These are phyloP conservation scores for Antrozous pallidus DNA, from an alignment of 2,797 vertebrate species.

Conservation along the genomic window DNA sequence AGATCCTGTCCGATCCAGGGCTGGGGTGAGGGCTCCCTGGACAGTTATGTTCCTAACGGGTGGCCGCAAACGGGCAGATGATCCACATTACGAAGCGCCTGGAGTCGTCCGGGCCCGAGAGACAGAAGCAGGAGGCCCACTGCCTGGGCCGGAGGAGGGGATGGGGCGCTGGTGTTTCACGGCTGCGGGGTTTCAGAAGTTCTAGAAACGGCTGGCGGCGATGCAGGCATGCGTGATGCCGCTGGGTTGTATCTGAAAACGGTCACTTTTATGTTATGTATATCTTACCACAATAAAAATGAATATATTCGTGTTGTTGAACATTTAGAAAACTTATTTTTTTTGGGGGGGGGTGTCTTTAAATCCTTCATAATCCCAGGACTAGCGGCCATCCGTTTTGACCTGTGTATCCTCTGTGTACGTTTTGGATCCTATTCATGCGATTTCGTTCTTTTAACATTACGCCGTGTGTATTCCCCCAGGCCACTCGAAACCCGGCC, in stretches of 20 bases:
- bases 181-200: no score
- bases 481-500: not conserved
- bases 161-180: no score
- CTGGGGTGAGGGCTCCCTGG: not conserved
- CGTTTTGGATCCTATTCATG: no score
- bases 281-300: not conserved
- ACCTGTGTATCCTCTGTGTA: not conserved
- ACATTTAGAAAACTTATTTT: not conserved
- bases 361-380: not conserved
- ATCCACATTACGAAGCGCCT: not conserved
- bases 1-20: not conserved
- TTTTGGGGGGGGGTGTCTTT: not conserved
- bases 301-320: not conserved
- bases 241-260: not conserved
- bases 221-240: not conserved
- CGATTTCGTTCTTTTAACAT: not conserved
- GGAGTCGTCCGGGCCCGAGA: not conserved
- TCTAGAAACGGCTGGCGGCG: not conserved
- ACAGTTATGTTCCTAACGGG: not conserved
- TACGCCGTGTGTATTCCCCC: not conserved
- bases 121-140: not conserved
- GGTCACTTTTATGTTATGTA: not conserved
- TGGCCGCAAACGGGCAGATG: not conserved
- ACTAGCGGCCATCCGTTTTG: not conserved
- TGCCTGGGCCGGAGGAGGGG: no score